Conservation (phyloP, 2,888 invertebrate genomes). For the Stenolophus ochropezus region DNA sequence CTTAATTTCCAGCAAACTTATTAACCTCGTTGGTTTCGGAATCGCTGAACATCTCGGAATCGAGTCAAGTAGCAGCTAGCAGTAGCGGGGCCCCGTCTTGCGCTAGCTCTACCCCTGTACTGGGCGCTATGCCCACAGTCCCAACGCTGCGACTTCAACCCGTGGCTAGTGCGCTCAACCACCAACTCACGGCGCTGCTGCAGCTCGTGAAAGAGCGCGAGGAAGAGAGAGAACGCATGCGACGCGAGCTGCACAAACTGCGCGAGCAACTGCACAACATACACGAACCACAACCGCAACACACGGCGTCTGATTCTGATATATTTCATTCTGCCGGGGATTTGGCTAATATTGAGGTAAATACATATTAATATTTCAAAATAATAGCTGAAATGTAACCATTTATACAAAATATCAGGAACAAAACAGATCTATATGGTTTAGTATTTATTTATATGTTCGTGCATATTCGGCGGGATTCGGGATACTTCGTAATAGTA, state of each 20-base stretch:
- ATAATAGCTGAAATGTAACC: too few relatives aligned
- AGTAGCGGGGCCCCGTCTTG: constrained; percentile 71
- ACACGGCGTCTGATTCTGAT: constrained; percentile 42
- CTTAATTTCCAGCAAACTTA: constrained; percentile 73
- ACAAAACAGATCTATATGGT: too few relatives aligned
- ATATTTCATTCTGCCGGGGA: constrained; percentile 64
- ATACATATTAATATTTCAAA: too few relatives aligned
- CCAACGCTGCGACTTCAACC: constrained; percentile 78
- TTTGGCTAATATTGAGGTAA: constrained; percentile 69
- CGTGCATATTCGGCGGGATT: too few relatives aligned
- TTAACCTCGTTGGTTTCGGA: constrained; percentile 77
- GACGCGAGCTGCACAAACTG: constrained; percentile 82
- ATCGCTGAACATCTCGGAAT: constrained; percentile 76
- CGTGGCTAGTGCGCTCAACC: constrained; percentile 79
- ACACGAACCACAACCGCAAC: constrained; percentile 68
- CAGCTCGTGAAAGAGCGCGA: constrained; percentile 84
- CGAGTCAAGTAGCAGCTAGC: constrained; percentile 75
- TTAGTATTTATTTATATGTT: too few relatives aligned
- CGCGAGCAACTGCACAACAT: constrained; percentile 83
- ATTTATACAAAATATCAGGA: too few relatives aligned
- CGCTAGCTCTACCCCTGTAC: constrained; percentile 71
- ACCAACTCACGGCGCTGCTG: constrained; percentile 82
- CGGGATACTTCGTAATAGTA: too few relatives aligned
- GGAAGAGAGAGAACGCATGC: constrained; percentile 83
- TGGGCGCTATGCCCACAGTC: constrained; percentile 76